A percentile compares a stretch with the other conserved stretches of the same genome.
These are phyloP conservation scores for Brachyhypopomus occidentalis DNA, from an alignment of 2,113 vertebrate genomes.

Conservation along the genomic window DNA sequence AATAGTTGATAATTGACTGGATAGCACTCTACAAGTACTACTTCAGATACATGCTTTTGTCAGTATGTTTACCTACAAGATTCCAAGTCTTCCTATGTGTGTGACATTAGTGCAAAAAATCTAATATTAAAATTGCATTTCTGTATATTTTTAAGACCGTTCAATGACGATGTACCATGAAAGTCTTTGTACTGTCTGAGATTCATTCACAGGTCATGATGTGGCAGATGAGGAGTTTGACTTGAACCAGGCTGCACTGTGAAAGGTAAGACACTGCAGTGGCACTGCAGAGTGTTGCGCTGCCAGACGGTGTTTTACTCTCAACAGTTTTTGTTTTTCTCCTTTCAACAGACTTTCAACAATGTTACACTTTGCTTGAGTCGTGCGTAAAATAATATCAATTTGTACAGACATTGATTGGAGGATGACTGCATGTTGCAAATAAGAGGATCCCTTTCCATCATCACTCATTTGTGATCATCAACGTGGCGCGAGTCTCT, in stretches of 20 bases:
- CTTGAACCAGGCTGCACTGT: background rate
- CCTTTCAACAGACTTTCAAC: background rate
- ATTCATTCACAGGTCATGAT: background rate
- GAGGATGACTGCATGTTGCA: background rate
- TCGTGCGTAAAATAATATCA: background rate
- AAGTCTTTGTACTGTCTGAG: too few species aligned
- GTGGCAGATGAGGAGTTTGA: background rate
- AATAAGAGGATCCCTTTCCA: background rate
- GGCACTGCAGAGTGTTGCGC: background rate
- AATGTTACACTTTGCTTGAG: background rate
- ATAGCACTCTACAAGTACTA: background rate
- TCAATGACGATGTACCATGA: too few species aligned
- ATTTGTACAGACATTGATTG: background rate
- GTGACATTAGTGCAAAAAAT: too few species aligned
- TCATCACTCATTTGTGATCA: too few species aligned
- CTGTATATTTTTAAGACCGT: background rate
- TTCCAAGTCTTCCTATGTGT: too few species aligned
- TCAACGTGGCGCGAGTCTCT: background rate
- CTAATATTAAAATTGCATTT: background rate
- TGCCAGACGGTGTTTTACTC: background rate
- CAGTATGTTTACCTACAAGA: too few species aligned
- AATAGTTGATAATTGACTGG: background rate
- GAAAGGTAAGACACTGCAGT: background rate
- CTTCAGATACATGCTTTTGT: too few species aligned
- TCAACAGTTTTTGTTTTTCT: background rate